Evolutionary conservation across 2,113 vertebrate genomes (phyloP).

Genomic region (Actenoides hombroni): DNA sequence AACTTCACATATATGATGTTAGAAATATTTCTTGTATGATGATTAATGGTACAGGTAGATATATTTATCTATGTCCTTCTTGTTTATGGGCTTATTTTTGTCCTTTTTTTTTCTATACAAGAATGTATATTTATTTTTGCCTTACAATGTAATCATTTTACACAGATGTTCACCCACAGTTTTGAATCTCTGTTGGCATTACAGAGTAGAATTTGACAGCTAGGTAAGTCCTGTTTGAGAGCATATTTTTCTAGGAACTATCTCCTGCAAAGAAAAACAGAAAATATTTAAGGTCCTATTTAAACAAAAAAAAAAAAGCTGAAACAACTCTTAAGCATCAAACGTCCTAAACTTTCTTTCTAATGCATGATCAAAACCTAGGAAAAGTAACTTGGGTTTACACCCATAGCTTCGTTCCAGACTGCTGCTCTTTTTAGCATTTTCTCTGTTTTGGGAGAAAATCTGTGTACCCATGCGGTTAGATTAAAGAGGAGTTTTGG

Average conservation of each 20-base stretch:
- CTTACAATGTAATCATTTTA: conserved; percentile 5
- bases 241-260: background rate
- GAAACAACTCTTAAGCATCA: background rate
- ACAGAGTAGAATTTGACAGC: background rate
- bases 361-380: background rate
- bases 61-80: background rate
- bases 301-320: background rate
- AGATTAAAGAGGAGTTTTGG: background rate
- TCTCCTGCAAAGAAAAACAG: background rate
- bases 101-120: background rate
- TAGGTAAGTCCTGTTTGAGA: background rate
- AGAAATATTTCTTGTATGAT: conserved; percentile 14
- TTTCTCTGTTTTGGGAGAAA: background rate
- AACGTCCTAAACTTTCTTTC: background rate
- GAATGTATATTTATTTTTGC: background rate
- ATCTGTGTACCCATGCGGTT: background rate
- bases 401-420: background rate
- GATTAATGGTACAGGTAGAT: background rate
- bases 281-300: background rate
- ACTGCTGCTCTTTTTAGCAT: background rate
- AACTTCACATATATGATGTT: background rate
- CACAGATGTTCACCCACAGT: background rate
- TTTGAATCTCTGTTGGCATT: background rate
- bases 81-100: background rate
- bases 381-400: background rate